Evolutionary conservation across 2,113 vertebrate genomes (phyloP).

Genomic region (Callionymus lyra): DNA sequence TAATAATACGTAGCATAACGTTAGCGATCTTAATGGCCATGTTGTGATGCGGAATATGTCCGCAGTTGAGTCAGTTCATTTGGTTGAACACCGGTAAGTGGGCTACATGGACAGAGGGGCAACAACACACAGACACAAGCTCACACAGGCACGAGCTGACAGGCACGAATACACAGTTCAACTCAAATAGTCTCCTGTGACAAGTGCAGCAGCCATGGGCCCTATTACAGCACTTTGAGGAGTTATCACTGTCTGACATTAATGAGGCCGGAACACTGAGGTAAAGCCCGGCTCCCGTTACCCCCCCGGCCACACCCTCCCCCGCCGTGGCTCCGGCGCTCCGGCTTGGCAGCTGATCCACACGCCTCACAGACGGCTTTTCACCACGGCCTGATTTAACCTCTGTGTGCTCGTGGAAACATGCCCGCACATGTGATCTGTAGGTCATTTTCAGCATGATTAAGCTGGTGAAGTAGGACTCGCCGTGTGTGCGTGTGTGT

Average conservation of each 20-base stretch:
- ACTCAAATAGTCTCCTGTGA: constrained; percentile 8
- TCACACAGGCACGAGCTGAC: constrained; percentile 31
- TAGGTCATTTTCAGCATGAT: no score
- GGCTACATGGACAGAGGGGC: constrained; percentile 8
- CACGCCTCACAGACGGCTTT: constrained; percentile 36
- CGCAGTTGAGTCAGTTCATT: no score
- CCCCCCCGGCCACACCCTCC: constrained; percentile 27
- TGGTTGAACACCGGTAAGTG: constrained; percentile 4
- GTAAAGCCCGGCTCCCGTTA: constrained; percentile 46
- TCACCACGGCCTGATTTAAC: constrained; percentile 46
- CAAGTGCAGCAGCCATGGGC: constrained; percentile 33
- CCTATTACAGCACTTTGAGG: constrained; percentile 46
- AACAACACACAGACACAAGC: constrained; percentile 9
- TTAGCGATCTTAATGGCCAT: no score
- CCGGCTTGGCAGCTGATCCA: constrained; percentile 48
- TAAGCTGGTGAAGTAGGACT: no score
- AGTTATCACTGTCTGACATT: constrained; percentile 52
- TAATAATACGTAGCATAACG: no score
- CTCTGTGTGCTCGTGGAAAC: constrained; percentile 17
- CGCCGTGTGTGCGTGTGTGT: constrained; percentile 3
- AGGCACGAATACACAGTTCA: no score
- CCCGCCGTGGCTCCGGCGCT: constrained; percentile 25
- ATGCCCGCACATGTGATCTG: constrained; percentile 37
- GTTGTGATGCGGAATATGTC: no score
- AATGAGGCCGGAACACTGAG: constrained; percentile 50